Percentiles rank a stretch among this genome's conserved stretches.
These are phyloP conservation scores for Oxycera nigricornis DNA, from an alignment of 2,888 invertebrate species.

Conservation along the genomic window DNA sequence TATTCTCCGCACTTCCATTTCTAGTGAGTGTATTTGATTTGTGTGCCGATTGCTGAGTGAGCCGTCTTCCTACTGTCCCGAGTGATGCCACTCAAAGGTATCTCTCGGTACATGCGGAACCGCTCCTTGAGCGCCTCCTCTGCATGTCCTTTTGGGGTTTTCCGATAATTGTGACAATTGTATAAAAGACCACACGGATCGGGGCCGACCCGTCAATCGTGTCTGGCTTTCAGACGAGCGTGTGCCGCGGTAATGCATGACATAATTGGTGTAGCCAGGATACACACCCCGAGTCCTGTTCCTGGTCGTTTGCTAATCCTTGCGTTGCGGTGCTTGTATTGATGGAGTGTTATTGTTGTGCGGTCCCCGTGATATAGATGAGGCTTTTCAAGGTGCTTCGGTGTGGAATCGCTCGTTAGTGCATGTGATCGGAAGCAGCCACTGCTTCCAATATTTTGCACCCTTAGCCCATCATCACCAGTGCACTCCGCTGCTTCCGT, in stretches of 20 bases:
- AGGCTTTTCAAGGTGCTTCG: constrained; percentile 19
- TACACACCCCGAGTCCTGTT: constrained; percentile 11
- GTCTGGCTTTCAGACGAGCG: not conserved
- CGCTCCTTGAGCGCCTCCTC: constrained; percentile 2
- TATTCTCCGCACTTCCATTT: constrained; percentile 45
- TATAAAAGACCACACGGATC: not conserved
- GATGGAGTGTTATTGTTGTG: constrained; percentile 21
- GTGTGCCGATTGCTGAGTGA: not conserved
- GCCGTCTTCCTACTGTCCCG: not conserved
- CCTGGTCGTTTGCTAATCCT: not conserved
- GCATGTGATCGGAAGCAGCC: not conserved
- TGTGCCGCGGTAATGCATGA: constrained; percentile 17
- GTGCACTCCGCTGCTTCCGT: not conserved
- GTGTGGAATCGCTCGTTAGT: not conserved
- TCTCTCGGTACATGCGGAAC: not conserved
- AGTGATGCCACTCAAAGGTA: not conserved
- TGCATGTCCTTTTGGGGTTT: constrained; percentile 21
- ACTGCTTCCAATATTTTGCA: not conserved
- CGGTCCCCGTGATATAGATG: not conserved
- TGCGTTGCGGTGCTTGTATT: constrained; percentile 6
- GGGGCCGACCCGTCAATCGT: not conserved
- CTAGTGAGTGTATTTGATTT: constrained; percentile 43
- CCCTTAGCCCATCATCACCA: not conserved
- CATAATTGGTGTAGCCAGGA: constrained; percentile 25
- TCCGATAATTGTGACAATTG: constrained; percentile 15